Percentiles rank a stretch among this genome's conserved stretches.
Evolutionary conservation across 2,113 vertebrate species (phyloP).

Genomic region (Piprites chloris): DNA sequence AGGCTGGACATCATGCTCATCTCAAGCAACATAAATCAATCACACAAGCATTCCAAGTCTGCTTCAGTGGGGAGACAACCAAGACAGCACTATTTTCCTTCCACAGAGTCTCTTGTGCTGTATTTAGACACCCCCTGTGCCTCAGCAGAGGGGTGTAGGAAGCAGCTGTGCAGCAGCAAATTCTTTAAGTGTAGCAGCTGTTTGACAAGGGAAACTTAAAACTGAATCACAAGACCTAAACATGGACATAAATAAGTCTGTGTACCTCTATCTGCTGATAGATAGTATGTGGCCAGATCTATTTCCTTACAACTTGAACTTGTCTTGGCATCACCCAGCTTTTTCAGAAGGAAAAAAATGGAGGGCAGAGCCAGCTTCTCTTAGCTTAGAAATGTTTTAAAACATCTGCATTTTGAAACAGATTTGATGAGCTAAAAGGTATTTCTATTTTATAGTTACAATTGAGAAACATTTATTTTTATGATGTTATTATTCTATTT

Average conservation of each 20-base stretch:
- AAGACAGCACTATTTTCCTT: not conserved
- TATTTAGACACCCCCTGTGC: not conserved
- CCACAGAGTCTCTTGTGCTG: not conserved
- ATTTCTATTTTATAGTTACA: not conserved
- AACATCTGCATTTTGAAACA: not conserved
- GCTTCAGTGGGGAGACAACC: not conserved
- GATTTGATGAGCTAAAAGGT: not conserved
- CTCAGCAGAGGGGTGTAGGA: not conserved
- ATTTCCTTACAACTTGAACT: not conserved
- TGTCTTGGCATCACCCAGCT: not conserved
- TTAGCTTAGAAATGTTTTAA: not conserved
- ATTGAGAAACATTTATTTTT: not conserved
- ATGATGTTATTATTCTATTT: not conserved
- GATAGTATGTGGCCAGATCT: not conserved
- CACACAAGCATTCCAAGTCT: not conserved
- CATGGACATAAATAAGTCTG: not conserved
- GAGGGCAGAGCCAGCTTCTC: not conserved
- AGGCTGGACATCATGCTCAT: not conserved
- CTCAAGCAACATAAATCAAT: not conserved
- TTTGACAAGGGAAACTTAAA: not conserved
- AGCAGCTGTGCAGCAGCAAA: slow-evolving; percentile 44
- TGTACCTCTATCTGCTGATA: not conserved
- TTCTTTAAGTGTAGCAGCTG: not conserved
- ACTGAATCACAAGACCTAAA: not conserved
- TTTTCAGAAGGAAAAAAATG: not conserved